Percentiles rank a stretch among this genome's conserved stretches.
Conservation (phyloP, 2,113 vertebrate genomes). For the Nothocercus julius region DNA sequence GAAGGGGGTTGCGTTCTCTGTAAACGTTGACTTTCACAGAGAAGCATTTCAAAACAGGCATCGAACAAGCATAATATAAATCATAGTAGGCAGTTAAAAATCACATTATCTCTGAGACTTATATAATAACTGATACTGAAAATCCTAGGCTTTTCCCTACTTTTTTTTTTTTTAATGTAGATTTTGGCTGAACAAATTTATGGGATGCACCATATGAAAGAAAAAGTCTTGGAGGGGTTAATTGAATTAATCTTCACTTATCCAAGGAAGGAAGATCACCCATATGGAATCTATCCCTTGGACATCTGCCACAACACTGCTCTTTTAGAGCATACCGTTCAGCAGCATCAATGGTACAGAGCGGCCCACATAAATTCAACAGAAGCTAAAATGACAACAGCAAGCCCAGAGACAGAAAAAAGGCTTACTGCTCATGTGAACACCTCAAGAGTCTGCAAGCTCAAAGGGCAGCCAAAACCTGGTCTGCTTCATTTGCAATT, state of each 20-base stretch:
- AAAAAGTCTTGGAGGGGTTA: not conserved
- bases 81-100: not conserved
- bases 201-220: not conserved
- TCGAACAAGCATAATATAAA: not conserved
- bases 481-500: not conserved
- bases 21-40: not conserved
- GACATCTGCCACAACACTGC: not conserved
- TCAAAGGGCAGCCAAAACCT: not conserved
- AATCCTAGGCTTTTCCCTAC: not conserved
- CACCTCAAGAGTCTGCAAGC: not conserved
- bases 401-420: not conserved
- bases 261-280: not conserved
- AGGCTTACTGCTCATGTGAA: not conserved
- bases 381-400: not conserved
- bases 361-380: not conserved
- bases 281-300: not conserved
- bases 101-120: not conserved
- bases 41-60: not conserved
- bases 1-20: not conserved
- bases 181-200: not conserved
- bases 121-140: not conserved
- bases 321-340: not conserved
- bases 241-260: not conserved
- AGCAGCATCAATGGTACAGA: not conserved
- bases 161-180: not conserved